These are phyloP conservation scores for Agriopis marginaria DNA, from an alignment of 2,888 invertebrate species.

Conservation along the genomic window DNA sequence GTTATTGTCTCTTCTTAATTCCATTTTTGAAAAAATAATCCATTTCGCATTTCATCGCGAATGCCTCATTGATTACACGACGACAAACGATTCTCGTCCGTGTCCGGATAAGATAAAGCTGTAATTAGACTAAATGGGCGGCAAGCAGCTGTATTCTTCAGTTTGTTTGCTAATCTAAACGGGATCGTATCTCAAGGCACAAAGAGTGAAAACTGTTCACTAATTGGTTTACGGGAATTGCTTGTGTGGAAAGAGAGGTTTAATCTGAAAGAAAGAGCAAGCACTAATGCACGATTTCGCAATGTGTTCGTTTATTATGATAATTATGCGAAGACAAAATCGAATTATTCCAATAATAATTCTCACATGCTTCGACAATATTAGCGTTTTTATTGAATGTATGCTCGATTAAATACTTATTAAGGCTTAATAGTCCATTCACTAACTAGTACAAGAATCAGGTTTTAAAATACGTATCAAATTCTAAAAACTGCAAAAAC, in stretches of 20 bases:
- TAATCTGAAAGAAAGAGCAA: conserved; percentile 61
- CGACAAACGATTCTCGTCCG: conserved; percentile 53
- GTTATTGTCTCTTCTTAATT: conserved; percentile 86
- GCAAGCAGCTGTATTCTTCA: conserved; percentile 72
- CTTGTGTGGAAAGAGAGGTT: conserved; percentile 69
- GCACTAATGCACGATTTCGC: conserved; percentile 70
- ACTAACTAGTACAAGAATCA: conserved; percentile 14
- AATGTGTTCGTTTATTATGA: conserved; percentile 76
- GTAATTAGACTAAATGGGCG: conserved; percentile 49
- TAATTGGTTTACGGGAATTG: conserved; percentile 75
- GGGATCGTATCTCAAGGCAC: conserved; percentile 64
- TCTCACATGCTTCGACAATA: conserved; percentile 30
- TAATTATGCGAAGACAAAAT: conserved; percentile 76
- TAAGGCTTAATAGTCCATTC: conserved; percentile 24
- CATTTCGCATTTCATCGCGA: conserved; percentile 84
- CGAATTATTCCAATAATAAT: conserved; percentile 57
- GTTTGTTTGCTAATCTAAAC: conserved; percentile 62
- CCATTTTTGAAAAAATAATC: conserved; percentile 86
- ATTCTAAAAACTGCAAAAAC: not conserved
- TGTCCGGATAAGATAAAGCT: conserved; percentile 53
- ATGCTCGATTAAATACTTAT: conserved; percentile 23
- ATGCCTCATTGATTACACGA: conserved; percentile 72
- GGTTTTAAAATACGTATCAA: not conserved
- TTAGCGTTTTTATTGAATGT: conserved; percentile 28
- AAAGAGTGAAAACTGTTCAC: conserved; percentile 67